A percentile compares a stretch with the other conserved stretches of the same genome.
These are phyloP conservation scores for Apis laboriosa DNA, from an alignment of 1,140 invertebrate genomes.

Conservation along the genomic window DNA sequence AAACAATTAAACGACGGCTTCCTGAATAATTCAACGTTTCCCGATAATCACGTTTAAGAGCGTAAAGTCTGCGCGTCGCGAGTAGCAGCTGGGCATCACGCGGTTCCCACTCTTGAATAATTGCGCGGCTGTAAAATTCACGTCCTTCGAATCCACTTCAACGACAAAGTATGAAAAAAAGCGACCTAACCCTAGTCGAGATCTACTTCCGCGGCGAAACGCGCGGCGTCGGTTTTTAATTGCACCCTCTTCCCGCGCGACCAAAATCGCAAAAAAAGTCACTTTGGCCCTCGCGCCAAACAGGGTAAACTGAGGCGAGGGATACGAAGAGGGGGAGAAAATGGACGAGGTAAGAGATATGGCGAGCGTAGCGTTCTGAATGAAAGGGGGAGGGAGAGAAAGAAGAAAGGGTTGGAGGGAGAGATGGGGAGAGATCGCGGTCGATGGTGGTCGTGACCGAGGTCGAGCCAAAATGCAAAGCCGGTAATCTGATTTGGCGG, in stretches of 20 bases:
- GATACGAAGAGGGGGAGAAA: background rate
- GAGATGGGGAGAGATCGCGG: background rate
- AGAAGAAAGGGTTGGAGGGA: background rate
- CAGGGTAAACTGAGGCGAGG: background rate
- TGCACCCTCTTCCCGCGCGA: slow-evolving; percentile 14
- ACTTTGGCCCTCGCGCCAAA: background rate
- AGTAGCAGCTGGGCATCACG: background rate
- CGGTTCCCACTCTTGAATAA: slow-evolving; percentile 28
- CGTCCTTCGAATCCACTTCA: slow-evolving; percentile 12
- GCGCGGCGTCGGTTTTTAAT: slow-evolving; percentile 13
- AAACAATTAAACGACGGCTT: slow-evolving; percentile 38
- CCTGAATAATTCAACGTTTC: slow-evolving; percentile 41
- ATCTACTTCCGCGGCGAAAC: slow-evolving; percentile 1
- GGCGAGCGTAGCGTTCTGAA: slow-evolving; percentile 4
- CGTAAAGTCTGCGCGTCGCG: background rate
- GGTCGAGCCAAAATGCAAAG: slow-evolving; percentile 68
- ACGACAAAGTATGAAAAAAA: slow-evolving; percentile 17
- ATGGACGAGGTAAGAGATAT: background rate
- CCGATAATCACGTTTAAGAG: slow-evolving; percentile 17
- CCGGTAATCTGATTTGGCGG: slow-evolving; percentile 70
- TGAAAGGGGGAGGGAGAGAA: background rate
- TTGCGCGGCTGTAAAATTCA: slow-evolving; percentile 39
- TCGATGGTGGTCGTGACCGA: slow-evolving; percentile 35
- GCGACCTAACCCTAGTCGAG: slow-evolving; percentile 13
- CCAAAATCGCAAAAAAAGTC: background rate